These are phyloP conservation scores for Porphyrio hochstetteri DNA, from an alignment of 2,113 vertebrate genomes.

Conservation along the genomic window DNA sequence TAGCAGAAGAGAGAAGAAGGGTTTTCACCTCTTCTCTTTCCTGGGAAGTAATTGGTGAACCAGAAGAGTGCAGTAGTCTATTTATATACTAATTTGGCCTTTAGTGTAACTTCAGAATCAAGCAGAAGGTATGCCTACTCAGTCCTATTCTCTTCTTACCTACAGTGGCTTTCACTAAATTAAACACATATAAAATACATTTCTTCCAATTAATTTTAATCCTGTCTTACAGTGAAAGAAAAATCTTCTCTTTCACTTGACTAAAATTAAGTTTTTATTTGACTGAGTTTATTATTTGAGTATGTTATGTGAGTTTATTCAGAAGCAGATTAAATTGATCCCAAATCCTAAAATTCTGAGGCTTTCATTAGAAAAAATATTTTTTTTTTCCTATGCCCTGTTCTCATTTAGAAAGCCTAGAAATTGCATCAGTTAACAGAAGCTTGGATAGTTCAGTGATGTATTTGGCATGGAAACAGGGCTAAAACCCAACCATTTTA, in stretches of 20 bases:
- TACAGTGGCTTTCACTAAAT: background rate
- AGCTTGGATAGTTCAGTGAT: background rate
- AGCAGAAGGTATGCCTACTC: background rate
- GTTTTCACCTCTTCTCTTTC: background rate
- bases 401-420: background rate
- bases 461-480: background rate
- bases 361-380: background rate
- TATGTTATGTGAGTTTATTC: background rate
- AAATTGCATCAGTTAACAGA: background rate
- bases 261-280: background rate
- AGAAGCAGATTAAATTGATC: background rate
- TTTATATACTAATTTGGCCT: background rate
- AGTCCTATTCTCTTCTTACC: background rate
- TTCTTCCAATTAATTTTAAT: background rate
- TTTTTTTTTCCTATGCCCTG: background rate
- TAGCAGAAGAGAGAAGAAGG: background rate
- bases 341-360: background rate
- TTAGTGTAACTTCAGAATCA: background rate
- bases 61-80: background rate
- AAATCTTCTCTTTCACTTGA: background rate
- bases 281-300: background rate
- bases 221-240: background rate
- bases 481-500: background rate
- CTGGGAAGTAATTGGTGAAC: background rate
- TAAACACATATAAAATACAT: background rate